phyloP scores from a whole-genome alignment of 2,113 vertebrate species.

The Trichomycterus rosablanca region DNA sequence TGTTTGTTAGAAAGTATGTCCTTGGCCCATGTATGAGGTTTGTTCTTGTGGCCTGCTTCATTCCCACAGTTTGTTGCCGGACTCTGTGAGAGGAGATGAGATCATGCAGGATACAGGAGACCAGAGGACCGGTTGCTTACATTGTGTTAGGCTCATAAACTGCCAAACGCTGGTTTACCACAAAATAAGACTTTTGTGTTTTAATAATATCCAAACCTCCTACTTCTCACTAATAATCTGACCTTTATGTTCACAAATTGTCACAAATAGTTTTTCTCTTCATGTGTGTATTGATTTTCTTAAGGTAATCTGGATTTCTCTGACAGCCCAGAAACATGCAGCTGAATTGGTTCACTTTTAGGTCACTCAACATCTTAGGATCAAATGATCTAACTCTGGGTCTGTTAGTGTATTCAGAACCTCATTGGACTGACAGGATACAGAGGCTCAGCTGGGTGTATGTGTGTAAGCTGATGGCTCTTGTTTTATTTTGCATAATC shows the following conservation, averaged over 20 bases:
- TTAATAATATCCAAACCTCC: too few relatives aligned
- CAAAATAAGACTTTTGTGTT: too few relatives aligned
- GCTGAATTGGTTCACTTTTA: too few relatives aligned
- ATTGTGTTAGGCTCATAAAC: constrained; percentile 69
- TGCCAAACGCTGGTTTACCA: constrained; percentile 58
- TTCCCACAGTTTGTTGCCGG: constrained; percentile 76
- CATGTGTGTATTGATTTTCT: too few relatives aligned
- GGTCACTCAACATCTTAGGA: too few relatives aligned
- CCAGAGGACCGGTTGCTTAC: constrained; percentile 39
- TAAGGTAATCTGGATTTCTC: too few relatives aligned
- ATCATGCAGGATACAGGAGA: constrained; percentile 74
- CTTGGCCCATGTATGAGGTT: constrained; percentile 44
- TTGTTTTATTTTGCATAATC: constrained; percentile 4
- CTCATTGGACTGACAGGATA: constrained; percentile 24
- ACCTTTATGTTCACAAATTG: too few relatives aligned
- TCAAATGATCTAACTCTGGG: background rate
- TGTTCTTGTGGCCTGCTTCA: constrained; percentile 74
- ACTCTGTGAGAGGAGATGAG: constrained; percentile 80
- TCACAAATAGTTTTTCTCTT: too few relatives aligned
- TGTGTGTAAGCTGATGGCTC: constrained; percentile 2
- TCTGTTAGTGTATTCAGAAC: constrained; percentile 8
- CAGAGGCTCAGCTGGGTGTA: constrained; percentile 11
- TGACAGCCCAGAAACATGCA: too few relatives aligned
- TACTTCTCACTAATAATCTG: too few relatives aligned
- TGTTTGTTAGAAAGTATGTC: constrained; percentile 36